Conservation (phyloP, 2,113 vertebrate genomes). For the Puffinus mauretanicus region DNA sequence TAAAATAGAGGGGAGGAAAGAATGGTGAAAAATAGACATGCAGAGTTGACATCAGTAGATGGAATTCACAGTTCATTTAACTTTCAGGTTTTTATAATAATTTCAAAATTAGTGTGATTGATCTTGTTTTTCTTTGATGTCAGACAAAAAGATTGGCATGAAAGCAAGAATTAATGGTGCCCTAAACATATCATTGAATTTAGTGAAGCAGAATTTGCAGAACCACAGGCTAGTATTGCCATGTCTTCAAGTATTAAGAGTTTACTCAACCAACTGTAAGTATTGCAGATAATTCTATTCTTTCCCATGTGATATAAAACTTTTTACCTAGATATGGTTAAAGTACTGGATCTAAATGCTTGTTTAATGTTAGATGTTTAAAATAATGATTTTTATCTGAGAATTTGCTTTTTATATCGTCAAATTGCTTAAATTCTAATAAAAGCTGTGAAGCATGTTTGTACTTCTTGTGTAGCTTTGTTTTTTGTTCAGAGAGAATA, state of each 20-base stretch:
- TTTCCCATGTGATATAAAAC: not conserved
- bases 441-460: not conserved
- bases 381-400: not conserved
- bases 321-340: not conserved
- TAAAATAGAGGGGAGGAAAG: not conserved
- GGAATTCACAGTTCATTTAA: not conserved
- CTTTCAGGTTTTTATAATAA: not conserved
- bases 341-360: not conserved
- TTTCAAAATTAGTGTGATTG: not conserved
- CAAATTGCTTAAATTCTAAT: not conserved
- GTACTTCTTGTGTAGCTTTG: not conserved
- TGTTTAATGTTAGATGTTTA: not conserved
- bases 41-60: not conserved
- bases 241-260: slow-evolving; percentile 92
- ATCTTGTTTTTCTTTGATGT: slow-evolving; percentile 16
- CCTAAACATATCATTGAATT: slow-evolving; percentile 84
- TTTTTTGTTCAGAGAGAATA: not conserved
- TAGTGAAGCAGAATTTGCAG: slow-evolving; percentile 92
- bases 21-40: not conserved
- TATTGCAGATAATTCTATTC: slow-evolving; percentile 35
- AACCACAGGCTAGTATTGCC: slow-evolving; percentile 88
- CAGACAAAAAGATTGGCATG: slow-evolving; percentile 96
- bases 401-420: not conserved
- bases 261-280: slow-evolving; percentile 93
- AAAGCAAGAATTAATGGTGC: slow-evolving; percentile 92